Evolutionary conservation across 2,797 vertebrate genomes (phyloP).

Genomic region (Coreius guichenoti): DNA sequence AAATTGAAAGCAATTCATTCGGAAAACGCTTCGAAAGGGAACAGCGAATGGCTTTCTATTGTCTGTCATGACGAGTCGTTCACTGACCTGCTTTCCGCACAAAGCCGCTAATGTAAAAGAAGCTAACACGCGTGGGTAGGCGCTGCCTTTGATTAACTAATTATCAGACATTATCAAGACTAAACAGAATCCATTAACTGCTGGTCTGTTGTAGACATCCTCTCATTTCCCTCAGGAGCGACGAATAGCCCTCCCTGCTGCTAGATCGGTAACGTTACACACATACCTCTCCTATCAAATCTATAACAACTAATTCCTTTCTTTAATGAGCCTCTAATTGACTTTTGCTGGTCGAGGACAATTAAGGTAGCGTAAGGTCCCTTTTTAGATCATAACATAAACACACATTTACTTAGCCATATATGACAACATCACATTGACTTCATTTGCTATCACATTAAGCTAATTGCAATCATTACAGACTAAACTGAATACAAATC

Average conservation of each 20-base stretch:
- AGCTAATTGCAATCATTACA: neutral
- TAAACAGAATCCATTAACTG: constrained; percentile 83
- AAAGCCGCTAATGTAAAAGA: constrained; percentile 65
- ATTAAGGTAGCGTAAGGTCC: constrained; percentile 61
- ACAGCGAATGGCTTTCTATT: constrained; percentile 16
- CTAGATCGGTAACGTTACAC: constrained; percentile 50
- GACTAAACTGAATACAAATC: neutral
- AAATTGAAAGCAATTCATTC: constrained; percentile 30
- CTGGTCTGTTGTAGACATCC: constrained; percentile 67
- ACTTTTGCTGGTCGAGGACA: constrained; percentile 66
- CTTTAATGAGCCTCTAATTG: constrained; percentile 80
- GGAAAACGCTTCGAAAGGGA: constrained; percentile 2
- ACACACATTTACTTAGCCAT: constrained; percentile 17
- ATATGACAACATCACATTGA: neutral
- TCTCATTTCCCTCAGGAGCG: constrained; percentile 76
- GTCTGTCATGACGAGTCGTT: constrained; percentile 33
- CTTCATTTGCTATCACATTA: neutral
- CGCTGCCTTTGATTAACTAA: constrained; percentile 83
- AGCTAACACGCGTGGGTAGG: constrained; percentile 69
- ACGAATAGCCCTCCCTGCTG: constrained; percentile 47
- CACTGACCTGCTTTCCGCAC: constrained; percentile 66
- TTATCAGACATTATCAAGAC: constrained; percentile 84
- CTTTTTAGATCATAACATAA: constrained; percentile 56
- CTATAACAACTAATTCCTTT: constrained; percentile 78
- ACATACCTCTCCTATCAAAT: constrained; percentile 76